Percentiles rank a stretch among this genome's conserved stretches.
Evolutionary conservation across 2,797 vertebrate species (phyloP).

Genomic region (Psittacula derbiana): DNA sequence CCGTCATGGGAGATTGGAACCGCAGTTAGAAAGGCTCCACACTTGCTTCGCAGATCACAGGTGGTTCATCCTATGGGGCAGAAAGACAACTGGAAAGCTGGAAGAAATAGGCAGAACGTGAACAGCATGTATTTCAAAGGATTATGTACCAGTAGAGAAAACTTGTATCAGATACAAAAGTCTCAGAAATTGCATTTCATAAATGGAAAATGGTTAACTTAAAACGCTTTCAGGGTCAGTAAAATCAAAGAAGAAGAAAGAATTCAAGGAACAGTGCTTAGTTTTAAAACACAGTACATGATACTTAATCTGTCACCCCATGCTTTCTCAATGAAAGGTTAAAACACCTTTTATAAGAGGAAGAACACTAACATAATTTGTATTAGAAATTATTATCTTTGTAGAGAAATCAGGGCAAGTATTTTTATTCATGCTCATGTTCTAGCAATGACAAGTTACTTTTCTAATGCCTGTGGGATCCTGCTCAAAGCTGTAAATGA

Average conservation of each 20-base stretch:
- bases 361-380: neutral
- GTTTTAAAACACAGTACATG: neutral
- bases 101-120: neutral
- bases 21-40: no score
- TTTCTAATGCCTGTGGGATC: neutral
- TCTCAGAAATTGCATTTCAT: neutral
- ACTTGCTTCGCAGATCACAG: no score
- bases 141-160: neutral
- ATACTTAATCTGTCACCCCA: neutral
- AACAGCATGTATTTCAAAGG: neutral
- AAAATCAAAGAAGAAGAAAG: neutral
- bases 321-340: neutral
- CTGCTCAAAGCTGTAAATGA: neutral
- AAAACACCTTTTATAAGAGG: neutral
- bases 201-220: neutral
- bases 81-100: neutral
- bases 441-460: neutral
- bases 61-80: accelerated
- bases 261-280: neutral
- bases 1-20: no score
- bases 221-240: neutral
- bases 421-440: conserved; percentile 13
- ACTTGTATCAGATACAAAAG: neutral
- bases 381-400: neutral
- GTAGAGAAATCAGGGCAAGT: conserved; percentile 26